A percentile compares a stretch with the other conserved stretches of the same genome.
Conservation (phyloP, 2,888 invertebrate species). For the Cosmia pyralina region DNA sequence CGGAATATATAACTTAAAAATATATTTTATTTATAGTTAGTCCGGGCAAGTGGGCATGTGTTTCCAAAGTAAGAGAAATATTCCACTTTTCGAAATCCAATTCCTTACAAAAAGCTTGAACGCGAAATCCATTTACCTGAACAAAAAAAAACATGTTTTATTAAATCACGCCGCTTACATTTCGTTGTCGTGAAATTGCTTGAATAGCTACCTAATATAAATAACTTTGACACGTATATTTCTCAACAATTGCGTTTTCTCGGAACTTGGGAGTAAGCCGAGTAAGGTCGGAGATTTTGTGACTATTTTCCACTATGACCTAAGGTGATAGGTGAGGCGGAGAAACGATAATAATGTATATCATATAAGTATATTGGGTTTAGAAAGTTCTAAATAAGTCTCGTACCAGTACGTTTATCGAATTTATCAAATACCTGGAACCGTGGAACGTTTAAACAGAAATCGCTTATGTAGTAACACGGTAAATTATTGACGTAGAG, state of each 20-base stretch:
- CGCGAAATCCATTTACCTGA: conserved; percentile 2
- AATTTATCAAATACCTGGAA: background rate
- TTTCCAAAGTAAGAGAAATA: no score
- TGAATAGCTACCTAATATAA: conserved; percentile 26
- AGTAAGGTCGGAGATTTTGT: conserved; percentile 2
- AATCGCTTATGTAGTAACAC: background rate
- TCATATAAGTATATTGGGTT: background rate
- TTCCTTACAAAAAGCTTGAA: conserved; percentile 6
- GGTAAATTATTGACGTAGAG: background rate
- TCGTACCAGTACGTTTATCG: no score
- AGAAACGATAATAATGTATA: background rate
- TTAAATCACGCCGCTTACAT: conserved; percentile 14
- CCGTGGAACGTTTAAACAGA: background rate
- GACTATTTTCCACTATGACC: conserved; percentile 5
- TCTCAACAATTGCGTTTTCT: conserved; percentile 17
- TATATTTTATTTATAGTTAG: no score
- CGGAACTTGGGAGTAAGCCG: background rate
- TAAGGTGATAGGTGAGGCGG: background rate
- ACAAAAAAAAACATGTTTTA: conserved; percentile 11
- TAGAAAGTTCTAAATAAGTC: background rate
- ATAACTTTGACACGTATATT: conserved; percentile 29
- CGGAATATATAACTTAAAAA: no score
- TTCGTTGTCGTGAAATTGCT: background rate
- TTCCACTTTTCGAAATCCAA: background rate
- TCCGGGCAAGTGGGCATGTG: no score